Percentiles rank a stretch among this genome's conserved stretches.
These are phyloP conservation scores for Leptestheria dahalacensis DNA, from an alignment of 1,140 invertebrate species.

Conservation along the genomic window DNA sequence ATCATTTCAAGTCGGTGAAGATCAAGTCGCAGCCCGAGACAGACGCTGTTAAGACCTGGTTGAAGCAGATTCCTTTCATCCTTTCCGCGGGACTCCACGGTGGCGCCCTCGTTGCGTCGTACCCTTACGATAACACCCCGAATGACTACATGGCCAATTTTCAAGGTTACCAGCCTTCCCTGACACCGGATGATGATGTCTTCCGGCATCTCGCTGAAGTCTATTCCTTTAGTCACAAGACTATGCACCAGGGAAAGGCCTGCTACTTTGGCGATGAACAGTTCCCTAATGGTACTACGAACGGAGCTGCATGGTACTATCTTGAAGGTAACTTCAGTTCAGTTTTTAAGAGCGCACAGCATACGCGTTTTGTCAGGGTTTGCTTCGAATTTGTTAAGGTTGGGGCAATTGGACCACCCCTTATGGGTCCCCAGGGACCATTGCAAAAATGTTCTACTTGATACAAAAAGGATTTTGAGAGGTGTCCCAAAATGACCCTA, in stretches of 20 bases:
- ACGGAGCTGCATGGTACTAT: constrained; percentile 84
- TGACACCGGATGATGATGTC: constrained; percentile 85
- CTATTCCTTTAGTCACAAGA: constrained; percentile 76
- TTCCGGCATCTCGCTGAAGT: constrained; percentile 76
- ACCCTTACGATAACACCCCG: constrained; percentile 65
- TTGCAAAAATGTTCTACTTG: too few relatives aligned
- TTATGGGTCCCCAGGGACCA: too few relatives aligned
- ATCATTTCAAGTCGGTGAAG: constrained; percentile 60
- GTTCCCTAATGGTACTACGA: constrained; percentile 77
- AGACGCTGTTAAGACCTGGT: constrained; percentile 84
- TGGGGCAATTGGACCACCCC: too few relatives aligned
- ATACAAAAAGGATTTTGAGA: too few relatives aligned
- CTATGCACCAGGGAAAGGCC: constrained; percentile 64
- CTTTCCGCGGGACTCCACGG: constrained; percentile 80
- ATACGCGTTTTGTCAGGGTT: too few relatives aligned
- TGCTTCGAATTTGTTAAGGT: too few relatives aligned
- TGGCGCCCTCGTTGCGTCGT: constrained; percentile 79
- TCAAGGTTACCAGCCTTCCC: constrained; percentile 46
- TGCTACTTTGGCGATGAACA: constrained; percentile 43
- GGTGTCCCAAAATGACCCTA: too few relatives aligned
- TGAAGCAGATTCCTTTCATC: constrained; percentile 80
- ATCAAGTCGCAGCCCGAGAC: constrained; percentile 80
- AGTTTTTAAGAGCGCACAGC: too few relatives aligned
- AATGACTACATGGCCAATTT: constrained; percentile 37
- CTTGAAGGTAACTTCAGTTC: too few relatives aligned